phyloP scores from a whole-genome alignment of 1,140 invertebrate species.

The Leucophenga varia region DNA sequence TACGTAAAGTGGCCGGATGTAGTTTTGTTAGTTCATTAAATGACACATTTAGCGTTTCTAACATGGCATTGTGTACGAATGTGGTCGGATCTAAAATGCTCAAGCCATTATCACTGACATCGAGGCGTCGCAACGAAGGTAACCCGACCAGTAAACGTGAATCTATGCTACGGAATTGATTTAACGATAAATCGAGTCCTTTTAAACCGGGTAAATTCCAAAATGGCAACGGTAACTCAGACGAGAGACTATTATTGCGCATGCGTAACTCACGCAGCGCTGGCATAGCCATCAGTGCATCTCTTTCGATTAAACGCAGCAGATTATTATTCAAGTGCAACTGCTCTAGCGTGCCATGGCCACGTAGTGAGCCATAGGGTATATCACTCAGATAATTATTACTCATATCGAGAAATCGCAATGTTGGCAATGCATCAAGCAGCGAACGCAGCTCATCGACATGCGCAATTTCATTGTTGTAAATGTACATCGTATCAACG shows the following conservation, averaged over 20 bases:
- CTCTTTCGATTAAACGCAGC: constrained; percentile 70
- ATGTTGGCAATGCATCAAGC: constrained; percentile 72
- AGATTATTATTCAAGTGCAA: constrained; percentile 79
- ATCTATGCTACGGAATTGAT: constrained; percentile 72
- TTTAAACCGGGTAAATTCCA: constrained; percentile 81
- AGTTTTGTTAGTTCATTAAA: constrained; percentile 68
- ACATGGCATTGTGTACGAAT: constrained; percentile 68
- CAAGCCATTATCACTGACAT: constrained; percentile 78
- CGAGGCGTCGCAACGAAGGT: constrained; percentile 72
- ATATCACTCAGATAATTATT: constrained; percentile 74
- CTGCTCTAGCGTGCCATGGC: constrained; percentile 76
- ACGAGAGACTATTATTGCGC: constrained; percentile 74
- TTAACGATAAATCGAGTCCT: constrained; percentile 77
- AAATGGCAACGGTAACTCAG: constrained; percentile 66
- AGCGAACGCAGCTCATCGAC: constrained; percentile 70
- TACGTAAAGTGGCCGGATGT: constrained; percentile 73
- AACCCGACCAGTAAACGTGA: constrained; percentile 71
- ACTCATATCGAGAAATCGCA: constrained; percentile 76
- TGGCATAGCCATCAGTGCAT: constrained; percentile 79
- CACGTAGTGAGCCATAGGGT: constrained; percentile 71
- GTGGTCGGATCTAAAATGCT: constrained; percentile 69
- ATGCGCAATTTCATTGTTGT: constrained; percentile 74
- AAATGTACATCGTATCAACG: constrained; percentile 74
- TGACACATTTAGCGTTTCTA: constrained; percentile 79
- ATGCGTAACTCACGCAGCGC: constrained; percentile 76